Evolutionary conservation across 2,888 invertebrate genomes (phyloP), one percentile per base, ranked within the genome.

Genomic region (Xestia ashworthii): DNA sequence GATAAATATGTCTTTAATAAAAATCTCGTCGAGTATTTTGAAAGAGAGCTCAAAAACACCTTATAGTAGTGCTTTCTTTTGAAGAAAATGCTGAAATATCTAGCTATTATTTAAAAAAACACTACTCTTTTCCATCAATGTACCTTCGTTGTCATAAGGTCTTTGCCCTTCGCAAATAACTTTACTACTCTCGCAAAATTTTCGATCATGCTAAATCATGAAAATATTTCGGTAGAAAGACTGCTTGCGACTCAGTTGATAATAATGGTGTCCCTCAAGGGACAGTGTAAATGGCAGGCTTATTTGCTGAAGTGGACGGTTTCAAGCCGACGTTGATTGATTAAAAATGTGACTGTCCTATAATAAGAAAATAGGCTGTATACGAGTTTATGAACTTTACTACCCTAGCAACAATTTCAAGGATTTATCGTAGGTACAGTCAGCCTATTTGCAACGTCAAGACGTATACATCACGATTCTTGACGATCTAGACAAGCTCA

Each of bases 321-420:
- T 64, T 44, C n/a, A 22, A 60, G 60, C 38, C 22, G 25, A 69
- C 38, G 64, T 53, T 81, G 71, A 66, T 75, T 41, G 75, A 84
- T 84, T 84, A 64, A 67, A 67, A 79, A 60, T 50, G 12, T n/a
- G 16, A 67, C 44, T 55, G 55, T n/a, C n/a, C n/a, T n/a, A n/a
- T 60, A 60, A 75, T 71, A 14, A n/a, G 41, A 58, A 70, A 25
- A 50, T 16, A 38, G 32, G 50, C 53, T 3, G n/a, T 5, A 25
- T 50, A n/a, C 5, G 19, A 67, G 50, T n/a, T 46, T 41, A n/a
- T 9, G 38, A 16, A 44, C 16, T n/a, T 55, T 1, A 38, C 5
- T 70, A 38, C 0, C 5, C 46, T 38, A 12, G n/a, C n/a, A n/a
- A 12, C 16, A 46, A 46, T 22, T n/a, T 16, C 16, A 67, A 32